A percentile compares a stretch with the other conserved stretches of the same genome.
Evolutionary conservation across 2,797 vertebrate species (phyloP).

Genomic region (Sebastes minor): DNA sequence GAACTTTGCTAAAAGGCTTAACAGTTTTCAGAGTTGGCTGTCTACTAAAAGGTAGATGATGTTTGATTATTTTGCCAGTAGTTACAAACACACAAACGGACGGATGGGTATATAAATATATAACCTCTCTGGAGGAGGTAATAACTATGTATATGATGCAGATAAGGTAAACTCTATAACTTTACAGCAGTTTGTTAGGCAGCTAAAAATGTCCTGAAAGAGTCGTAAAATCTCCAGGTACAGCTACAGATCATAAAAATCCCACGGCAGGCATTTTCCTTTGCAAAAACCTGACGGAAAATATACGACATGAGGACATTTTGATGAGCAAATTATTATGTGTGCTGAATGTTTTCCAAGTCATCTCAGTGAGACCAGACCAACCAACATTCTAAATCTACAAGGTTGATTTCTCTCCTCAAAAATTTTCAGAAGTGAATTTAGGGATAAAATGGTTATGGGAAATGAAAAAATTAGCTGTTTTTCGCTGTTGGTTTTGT

Average conservation of each 20-base stretch:
- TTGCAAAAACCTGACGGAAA: constrained; percentile 3
- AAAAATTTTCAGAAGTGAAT: too few species aligned
- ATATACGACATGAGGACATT: not conserved
- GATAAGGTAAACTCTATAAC: not conserved
- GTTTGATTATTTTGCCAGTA: not conserved
- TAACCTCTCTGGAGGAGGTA: not conserved
- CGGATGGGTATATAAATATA: not conserved
- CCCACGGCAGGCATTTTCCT: not conserved
- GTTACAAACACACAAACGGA: not conserved
- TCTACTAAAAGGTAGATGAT: not conserved
- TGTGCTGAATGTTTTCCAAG: not conserved
- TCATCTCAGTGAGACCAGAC: not conserved
- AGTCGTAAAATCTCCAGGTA: not conserved
- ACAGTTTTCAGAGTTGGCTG: not conserved
- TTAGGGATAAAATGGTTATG: too few species aligned
- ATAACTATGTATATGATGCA: not conserved
- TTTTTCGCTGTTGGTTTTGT: too few species aligned
- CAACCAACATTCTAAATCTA: not conserved
- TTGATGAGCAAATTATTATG: not conserved
- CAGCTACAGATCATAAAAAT: constrained; percentile 11
- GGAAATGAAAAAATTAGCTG: too few species aligned
- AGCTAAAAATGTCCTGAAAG: constrained; percentile 1
- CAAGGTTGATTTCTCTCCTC: too few species aligned
- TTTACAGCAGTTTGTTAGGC: not conserved
- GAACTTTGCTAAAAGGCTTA: constrained; percentile 1